A percentile compares a stretch with the other conserved stretches of the same genome.
Conservation (phyloP, 92 coral and sea anemone genomes). For the Diadumene lineata region DNA sequence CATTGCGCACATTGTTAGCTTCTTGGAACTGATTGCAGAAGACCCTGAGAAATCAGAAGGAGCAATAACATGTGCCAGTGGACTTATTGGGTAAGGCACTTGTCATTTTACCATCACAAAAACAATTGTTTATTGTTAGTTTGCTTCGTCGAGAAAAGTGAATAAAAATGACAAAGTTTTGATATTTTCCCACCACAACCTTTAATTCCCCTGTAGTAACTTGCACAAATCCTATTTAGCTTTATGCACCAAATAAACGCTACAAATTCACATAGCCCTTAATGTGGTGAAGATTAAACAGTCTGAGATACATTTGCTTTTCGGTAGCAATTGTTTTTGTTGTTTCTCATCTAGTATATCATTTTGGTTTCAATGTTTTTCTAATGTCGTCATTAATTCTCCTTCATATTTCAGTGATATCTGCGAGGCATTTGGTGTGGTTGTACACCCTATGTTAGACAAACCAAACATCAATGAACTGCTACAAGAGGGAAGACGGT, state of each 20-base stretch:
- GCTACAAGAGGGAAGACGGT: constrained; percentile 95
- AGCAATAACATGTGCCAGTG: constrained; percentile 87
- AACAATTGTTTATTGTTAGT: not conserved
- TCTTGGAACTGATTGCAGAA: constrained; percentile 71
- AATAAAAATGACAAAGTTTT: no score
- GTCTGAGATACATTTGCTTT: no score
- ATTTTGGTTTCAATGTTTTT: no score
- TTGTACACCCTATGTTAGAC: constrained; percentile 80
- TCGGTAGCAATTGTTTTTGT: no score
- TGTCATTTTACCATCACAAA: not conserved
- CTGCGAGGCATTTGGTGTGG: constrained; percentile 87
- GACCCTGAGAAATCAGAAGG: constrained; percentile 94
- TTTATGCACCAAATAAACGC: no score
- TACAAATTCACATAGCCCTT: no score
- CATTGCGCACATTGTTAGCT: constrained; percentile 61
- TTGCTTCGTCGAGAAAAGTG: not conserved
- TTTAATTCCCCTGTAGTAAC: no score
- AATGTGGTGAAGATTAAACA: no score
- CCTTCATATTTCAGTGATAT: constrained; percentile 67
- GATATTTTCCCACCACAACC: no score
- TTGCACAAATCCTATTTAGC: no score
- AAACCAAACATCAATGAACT: constrained; percentile 89
- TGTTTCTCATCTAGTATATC: no score
- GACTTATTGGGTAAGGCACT: constrained; percentile 83
- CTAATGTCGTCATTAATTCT: not conserved